phyloP scores from a whole-genome alignment of 2,888 invertebrate genomes.

The Synanthedon andrenaeformis region DNA sequence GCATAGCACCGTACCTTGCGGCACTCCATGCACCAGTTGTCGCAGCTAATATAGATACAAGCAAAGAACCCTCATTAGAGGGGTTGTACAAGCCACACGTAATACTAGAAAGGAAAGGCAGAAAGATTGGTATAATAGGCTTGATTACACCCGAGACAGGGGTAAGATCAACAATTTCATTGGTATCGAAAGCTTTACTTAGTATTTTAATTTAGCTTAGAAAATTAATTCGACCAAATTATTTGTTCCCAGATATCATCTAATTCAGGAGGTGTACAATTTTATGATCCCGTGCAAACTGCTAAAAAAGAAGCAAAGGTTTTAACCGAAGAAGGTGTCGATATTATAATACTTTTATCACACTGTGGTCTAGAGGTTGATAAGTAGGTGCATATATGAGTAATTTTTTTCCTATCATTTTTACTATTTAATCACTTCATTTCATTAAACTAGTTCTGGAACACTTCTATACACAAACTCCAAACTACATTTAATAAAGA shows the following conservation, averaged over 20 bases:
- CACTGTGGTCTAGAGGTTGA: slow-evolving; percentile 83
- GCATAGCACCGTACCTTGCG: slow-evolving; percentile 78
- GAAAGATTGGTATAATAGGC: slow-evolving; percentile 83
- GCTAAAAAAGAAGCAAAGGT: slow-evolving; percentile 73
- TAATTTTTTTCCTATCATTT: neutral
- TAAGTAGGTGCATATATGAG: slow-evolving; percentile 32
- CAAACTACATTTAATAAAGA: too few species aligned
- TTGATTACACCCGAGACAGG: slow-evolving; percentile 77
- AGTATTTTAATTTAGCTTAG: too few species aligned
- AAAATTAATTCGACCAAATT: neutral
- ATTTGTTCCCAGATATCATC: slow-evolving; percentile 63
- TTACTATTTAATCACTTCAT: neutral
- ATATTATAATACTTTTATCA: slow-evolving; percentile 84
- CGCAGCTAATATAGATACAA: slow-evolving; percentile 79
- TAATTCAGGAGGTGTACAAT: slow-evolving; percentile 71
- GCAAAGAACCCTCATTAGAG: slow-evolving; percentile 72
- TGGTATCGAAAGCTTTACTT: too few species aligned
- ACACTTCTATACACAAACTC: too few species aligned
- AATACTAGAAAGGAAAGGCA: slow-evolving; percentile 73
- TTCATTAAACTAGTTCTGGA: neutral
- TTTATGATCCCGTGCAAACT: slow-evolving; percentile 74
- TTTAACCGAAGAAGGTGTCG: slow-evolving; percentile 73
- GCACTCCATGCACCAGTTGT: slow-evolving; percentile 75
- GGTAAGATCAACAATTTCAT: slow-evolving; percentile 36
- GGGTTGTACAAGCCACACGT: slow-evolving; percentile 74